Base-by-base conservation (phyloP, 1,140 invertebrate genomes). In the Battus philenor region DNA sequence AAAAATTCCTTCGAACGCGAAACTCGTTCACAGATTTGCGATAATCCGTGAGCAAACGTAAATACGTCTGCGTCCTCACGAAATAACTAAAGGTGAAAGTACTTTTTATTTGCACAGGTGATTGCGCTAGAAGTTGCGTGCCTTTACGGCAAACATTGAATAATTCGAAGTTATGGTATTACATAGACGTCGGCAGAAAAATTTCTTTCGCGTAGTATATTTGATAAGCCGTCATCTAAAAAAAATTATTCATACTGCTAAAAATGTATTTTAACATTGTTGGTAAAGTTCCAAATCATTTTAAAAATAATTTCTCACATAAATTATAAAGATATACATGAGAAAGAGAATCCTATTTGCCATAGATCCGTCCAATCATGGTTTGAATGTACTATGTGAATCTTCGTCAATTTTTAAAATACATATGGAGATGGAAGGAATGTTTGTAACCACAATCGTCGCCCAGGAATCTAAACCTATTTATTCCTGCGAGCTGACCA, bases 21-120 rank as follows among this genome's bases (percentile, higher is more conserved):
- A 59, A 57, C 5, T 30, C 27, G 10, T 3, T 20, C 6, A 20
- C 18, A 27, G 56, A 50, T 44, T 22, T 48, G 53, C 54, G 65
- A 67, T 68, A 67, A 68, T 61, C 68, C 58, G 57, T 67, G 53
- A 51, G 52, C 54, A 69, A 60, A 69, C 58, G 54, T 48, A 51
- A 64, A 58, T 43, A 41, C 47, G 50, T 31, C n/a, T n/a, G n/a
- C 33, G 11, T 32, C 32, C 12, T 31, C 33, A 53, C 50, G 47
- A 59, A 66, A 69, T 60, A 63, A 71, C 49, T 59, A 57, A 61
- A 66, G 61, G 75, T 62, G 73, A 81, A 78, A 78, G 72, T 67
- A 63, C 54, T 64, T 62, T 68, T 72, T 73, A 70, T 75, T 73
- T 74, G 58, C 50, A 73, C 59, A 74, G 59, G 54, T 59, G 69